Evolutionary conservation across 2,797 vertebrate species (phyloP), one percentile per base, ranked within the genome.

Genomic region (Artibeus lituratus): DNA sequence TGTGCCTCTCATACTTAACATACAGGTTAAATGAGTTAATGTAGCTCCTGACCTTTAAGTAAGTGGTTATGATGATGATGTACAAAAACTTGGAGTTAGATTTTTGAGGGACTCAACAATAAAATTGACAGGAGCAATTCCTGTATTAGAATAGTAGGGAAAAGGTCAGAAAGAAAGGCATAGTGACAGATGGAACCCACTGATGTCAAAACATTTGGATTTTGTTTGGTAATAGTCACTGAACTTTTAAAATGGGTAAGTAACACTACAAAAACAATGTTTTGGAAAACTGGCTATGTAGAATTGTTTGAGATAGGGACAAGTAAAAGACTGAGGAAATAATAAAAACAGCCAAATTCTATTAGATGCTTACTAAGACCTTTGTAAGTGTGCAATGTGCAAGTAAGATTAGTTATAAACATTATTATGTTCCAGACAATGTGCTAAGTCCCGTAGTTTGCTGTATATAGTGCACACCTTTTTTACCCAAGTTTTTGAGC

Each of bases 361-460:
- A 69, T 77, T 85, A 84, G 72, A 77, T 80, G 26, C 10, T 77
- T 93, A 78, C 18, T 21, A 53, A 35, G 59, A 91, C 7, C 19
- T 80, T 55, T 77, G 5, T 55, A 67, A 85, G 24, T 72, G n/a
- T 92, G 9, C 57, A 76, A 76, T 72, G n/a, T 92, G 9, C 57
- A 76, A 76, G 29, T 92, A 92, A 80, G 44, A 84, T 44, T 51
- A 87, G 44, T 49, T 89, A 65, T 84, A 92, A 93, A 53, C 80
- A 81, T 82, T 81, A 47, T 49, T 92, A 87, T 7, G n/a, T 47
- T 84, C 32, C 32, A 82, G 29, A 77, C 18, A 90, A 76, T 59
- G 12, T 49, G 35, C 81, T 90, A 72, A 90, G 9, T 18, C 51
- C 84, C 26, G 57, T 59, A 59, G 29, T 29, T 59, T 59, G 57